Conservation (phyloP, 2,113 vertebrate species). For the Ciconia boyciana region DNA sequence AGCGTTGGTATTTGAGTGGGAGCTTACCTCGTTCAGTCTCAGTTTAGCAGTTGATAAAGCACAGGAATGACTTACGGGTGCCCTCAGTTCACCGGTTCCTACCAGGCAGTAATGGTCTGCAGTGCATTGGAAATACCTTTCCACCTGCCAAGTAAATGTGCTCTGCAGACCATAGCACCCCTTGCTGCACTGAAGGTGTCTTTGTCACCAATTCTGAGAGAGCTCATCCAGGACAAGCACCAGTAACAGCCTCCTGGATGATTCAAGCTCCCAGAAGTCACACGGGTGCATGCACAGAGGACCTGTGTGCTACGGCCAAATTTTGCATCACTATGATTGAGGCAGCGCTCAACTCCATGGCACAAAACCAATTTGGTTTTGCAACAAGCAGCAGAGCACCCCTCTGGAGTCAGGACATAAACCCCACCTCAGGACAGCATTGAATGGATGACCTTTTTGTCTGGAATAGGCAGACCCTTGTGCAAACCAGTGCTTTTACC, state of each 20-base stretch:
- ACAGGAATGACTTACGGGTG: neutral
- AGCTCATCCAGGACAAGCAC: neutral
- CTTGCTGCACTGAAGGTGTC: neutral
- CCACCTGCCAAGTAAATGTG: neutral
- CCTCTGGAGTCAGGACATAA: neutral
- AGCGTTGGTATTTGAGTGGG: neutral
- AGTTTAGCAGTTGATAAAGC: neutral
- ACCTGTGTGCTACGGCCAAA: neutral
- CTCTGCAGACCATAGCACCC: neutral
- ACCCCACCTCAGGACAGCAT: neutral
- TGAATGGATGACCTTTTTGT: neutral
- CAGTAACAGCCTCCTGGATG: neutral
- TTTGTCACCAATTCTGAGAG: neutral
- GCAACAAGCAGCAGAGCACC: neutral
- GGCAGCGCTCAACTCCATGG: neutral
- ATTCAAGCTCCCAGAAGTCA: neutral
- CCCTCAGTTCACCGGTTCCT: neutral
- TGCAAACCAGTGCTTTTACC: neutral
- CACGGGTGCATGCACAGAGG: neutral
- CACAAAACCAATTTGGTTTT: neutral
- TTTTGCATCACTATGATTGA: neutral
- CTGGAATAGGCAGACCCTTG: neutral
- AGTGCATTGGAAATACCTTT: neutral
- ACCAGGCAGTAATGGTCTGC: neutral
- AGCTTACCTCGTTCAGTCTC: neutral